A percentile compares a stretch with the other conserved stretches of the same genome.
phyloP scores from a whole-genome alignment of 2,888 invertebrate species.

The Cerastoderma edule region DNA sequence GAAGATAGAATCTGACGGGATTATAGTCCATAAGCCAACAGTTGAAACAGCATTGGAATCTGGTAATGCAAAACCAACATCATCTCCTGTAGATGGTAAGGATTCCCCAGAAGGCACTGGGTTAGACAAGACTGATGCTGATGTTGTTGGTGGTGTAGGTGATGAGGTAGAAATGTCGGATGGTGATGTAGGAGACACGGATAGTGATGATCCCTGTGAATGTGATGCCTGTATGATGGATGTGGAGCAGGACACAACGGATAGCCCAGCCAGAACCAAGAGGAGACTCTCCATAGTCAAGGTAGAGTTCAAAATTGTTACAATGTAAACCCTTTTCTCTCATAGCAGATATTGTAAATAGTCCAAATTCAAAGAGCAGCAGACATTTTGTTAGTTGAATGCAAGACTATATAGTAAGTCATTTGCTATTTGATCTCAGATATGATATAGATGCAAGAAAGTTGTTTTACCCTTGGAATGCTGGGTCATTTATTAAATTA shows the following conservation, averaged over 20 bases:
- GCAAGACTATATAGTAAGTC: too few relatives aligned
- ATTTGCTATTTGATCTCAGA: too few relatives aligned
- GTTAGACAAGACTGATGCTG: too few relatives aligned
- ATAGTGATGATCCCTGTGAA: conserved; percentile 22
- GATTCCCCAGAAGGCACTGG: neutral
- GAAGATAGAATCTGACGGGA: neutral
- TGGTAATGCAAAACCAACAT: neutral
- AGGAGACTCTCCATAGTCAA: conserved; percentile 5
- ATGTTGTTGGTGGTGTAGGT: neutral
- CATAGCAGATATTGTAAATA: too few relatives aligned
- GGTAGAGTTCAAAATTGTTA: too few relatives aligned
- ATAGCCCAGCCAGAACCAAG: neutral
- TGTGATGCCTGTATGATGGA: conserved; percentile 31
- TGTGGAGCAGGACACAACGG: conserved; percentile 17
- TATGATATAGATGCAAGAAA: too few relatives aligned
- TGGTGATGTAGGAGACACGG: neutral
- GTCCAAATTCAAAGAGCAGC: too few relatives aligned
- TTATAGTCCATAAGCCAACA: neutral
- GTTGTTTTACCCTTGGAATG: too few relatives aligned
- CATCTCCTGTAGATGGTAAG: neutral
- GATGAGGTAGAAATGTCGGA: neutral
- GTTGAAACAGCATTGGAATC: neutral
- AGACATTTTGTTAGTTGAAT: too few relatives aligned
- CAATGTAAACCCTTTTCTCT: too few relatives aligned
- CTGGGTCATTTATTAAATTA: too few relatives aligned